phyloP scores from a whole-genome alignment of 1,140 invertebrate genomes.

The Heliconius nattereri region DNA sequence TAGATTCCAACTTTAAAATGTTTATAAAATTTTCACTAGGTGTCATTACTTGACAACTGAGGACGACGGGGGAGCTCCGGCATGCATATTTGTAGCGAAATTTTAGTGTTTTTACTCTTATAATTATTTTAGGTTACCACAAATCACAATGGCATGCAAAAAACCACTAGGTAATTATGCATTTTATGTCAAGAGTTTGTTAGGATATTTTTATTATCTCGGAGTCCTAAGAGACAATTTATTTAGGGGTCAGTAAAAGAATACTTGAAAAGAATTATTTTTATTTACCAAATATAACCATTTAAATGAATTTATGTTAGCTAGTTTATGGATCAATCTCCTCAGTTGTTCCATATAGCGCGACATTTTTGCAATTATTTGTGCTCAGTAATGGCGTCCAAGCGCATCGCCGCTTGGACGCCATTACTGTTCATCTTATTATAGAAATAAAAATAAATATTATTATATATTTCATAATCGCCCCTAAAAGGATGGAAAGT shows the following conservation, averaged over 20 bases:
- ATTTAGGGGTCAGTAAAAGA: too few species aligned
- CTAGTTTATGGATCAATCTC: too few species aligned
- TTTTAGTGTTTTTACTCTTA: conserved; percentile 48
- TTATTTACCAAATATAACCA: too few species aligned
- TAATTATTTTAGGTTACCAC: conserved; percentile 31
- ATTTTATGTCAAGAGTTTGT: not conserved
- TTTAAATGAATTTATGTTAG: too few species aligned
- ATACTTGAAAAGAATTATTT: too few species aligned
- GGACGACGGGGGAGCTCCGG: not conserved
- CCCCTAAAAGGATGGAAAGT: not conserved
- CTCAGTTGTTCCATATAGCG: too few species aligned
- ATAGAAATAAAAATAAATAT: too few species aligned
- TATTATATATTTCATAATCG: not conserved
- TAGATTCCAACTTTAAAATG: conserved; percentile 1
- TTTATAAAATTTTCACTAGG: not conserved
- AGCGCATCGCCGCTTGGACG: too few species aligned
- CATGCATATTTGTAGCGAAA: conserved; percentile 41
- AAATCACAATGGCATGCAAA: conserved; percentile 55
- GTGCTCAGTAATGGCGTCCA: too few species aligned
- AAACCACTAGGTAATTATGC: conserved; percentile 62
- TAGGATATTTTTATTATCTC: not conserved
- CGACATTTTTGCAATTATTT: too few species aligned
- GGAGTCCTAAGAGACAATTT: too few species aligned
- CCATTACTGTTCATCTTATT: too few species aligned
- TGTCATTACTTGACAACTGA: not conserved